Evolutionary conservation across 2,888 invertebrate species (phyloP).

Genomic region (Metellina segmentata): DNA sequence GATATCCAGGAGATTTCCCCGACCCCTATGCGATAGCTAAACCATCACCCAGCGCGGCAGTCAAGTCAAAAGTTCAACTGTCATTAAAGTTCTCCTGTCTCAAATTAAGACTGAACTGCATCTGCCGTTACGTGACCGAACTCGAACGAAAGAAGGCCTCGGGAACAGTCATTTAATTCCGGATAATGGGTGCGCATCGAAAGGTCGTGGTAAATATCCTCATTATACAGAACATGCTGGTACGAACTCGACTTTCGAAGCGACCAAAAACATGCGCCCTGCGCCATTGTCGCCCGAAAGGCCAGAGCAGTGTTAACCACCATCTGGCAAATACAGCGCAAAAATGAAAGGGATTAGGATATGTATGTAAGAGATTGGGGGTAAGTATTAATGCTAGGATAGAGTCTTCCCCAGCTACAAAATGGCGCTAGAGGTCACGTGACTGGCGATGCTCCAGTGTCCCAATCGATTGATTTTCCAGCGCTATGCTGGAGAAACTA

Average conservation of each 20-base stretch:
- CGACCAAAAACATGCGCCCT: conserved; percentile 1
- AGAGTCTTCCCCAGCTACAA: conserved; percentile 65
- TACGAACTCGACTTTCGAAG: background rate
- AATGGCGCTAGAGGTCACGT: conserved; percentile 74
- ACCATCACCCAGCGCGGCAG: background rate
- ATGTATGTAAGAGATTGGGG: conserved; percentile 45
- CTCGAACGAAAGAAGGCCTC: conserved; percentile 1
- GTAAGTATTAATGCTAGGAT: conserved; percentile 56
- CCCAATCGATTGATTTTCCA: conserved; percentile 73
- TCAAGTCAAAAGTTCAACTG: conserved; percentile 16
- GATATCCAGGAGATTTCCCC: no score
- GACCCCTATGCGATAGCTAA: no score
- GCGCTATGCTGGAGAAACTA: conserved; percentile 66
- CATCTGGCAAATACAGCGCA: conserved; percentile 12
- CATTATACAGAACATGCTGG: conserved; percentile 39
- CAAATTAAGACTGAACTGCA: conserved; percentile 17
- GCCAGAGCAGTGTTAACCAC: conserved; percentile 41
- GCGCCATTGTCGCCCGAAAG: background rate
- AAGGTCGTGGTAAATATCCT: conserved; percentile 8
- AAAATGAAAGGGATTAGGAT: conserved; percentile 43
- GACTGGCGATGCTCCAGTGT: conserved; percentile 71
- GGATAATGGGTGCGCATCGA: conserved; percentile 23
- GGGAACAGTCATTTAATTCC: conserved; percentile 26
- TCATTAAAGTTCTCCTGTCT: conserved; percentile 21
- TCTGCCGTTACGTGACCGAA: background rate